Evolutionary conservation across 1,140 invertebrate species (phyloP).

Genomic region (Bombus vancouverensis): DNA sequence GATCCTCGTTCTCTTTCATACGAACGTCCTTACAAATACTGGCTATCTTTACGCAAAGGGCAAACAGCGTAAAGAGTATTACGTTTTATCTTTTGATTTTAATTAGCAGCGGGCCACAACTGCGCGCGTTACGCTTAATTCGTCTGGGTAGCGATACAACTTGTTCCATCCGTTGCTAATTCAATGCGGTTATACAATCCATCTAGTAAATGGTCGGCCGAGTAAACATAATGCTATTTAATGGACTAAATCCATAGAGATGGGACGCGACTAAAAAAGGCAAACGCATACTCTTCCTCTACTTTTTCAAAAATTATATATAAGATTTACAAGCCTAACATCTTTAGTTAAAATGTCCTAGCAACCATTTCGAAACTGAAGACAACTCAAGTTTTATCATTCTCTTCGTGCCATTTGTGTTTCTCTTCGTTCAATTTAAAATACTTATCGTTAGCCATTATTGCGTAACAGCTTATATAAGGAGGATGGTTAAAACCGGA

Average conservation of each 20-base stretch:
- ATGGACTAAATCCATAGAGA: slow-evolving; percentile 36
- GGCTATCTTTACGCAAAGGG: neutral
- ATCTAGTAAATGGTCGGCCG: slow-evolving; percentile 7
- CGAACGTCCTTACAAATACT: neutral
- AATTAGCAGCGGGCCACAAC: neutral
- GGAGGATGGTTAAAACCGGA: no score
- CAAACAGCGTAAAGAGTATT: neutral
- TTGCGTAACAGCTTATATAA: no score
- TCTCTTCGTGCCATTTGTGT: no score
- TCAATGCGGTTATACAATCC: slow-evolving; percentile 8
- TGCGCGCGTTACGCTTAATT: slow-evolving; percentile 15
- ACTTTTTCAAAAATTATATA: slow-evolving; percentile 15
- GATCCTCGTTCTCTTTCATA: neutral
- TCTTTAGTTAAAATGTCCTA: no score
- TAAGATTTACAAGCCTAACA: no score
- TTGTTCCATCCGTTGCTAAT: slow-evolving; percentile 12
- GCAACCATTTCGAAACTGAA: no score
- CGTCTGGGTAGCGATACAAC: neutral
- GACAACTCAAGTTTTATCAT: no score
- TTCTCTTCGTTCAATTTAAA: no score
- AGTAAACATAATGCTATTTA: slow-evolving; percentile 46
- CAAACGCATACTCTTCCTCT: slow-evolving; percentile 35
- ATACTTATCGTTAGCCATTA: no score
- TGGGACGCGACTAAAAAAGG: slow-evolving; percentile 46
- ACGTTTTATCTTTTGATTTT: slow-evolving; percentile 24